Percentiles rank a stretch among this genome's conserved stretches.
These are phyloP conservation scores for Mesaphorura yosii DNA, from an alignment of 1,140 invertebrate species.

Conservation along the genomic window DNA sequence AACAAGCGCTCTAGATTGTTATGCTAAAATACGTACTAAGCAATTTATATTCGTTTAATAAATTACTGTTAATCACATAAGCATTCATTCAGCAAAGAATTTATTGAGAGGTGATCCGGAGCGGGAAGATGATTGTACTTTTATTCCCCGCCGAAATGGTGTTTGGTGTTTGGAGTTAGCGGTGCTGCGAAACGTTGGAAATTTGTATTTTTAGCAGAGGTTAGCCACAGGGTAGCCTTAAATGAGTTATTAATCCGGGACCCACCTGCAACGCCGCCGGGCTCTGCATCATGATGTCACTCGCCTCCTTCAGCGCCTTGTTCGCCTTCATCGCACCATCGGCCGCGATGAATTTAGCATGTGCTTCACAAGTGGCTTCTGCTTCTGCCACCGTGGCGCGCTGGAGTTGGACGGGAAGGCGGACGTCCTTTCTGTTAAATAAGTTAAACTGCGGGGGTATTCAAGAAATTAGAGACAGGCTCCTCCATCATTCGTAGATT, in stretches of 20 bases:
- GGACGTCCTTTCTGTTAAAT: constrained; percentile 47
- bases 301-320: constrained; percentile 45
- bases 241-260: neutral
- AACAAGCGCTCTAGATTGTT: neutral
- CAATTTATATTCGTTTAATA: too few relatives aligned
- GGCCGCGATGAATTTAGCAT: constrained; percentile 46
- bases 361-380: constrained; percentile 42
- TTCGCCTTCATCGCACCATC: constrained; percentile 36
- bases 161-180: constrained; percentile 33
- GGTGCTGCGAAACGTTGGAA: too few relatives aligned
- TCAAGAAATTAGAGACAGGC: too few relatives aligned
- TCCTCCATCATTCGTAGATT: neutral
- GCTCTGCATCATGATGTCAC: constrained; percentile 42
- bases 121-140: constrained; percentile 15
- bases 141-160: constrained; percentile 23
- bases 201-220: neutral
- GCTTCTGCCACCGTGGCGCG: constrained; percentile 22
- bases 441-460: too few relatives aligned
- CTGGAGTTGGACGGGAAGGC: constrained; percentile 47
- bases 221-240: neutral
- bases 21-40: too few relatives aligned
- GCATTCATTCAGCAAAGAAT: too few relatives aligned
- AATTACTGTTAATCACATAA: too few relatives aligned
- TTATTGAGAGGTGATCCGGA: too few relatives aligned
- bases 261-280: constrained; percentile 32